phyloP scores from a whole-genome alignment of 2,797 vertebrate species.

The Phalanger gymnotis region DNA sequence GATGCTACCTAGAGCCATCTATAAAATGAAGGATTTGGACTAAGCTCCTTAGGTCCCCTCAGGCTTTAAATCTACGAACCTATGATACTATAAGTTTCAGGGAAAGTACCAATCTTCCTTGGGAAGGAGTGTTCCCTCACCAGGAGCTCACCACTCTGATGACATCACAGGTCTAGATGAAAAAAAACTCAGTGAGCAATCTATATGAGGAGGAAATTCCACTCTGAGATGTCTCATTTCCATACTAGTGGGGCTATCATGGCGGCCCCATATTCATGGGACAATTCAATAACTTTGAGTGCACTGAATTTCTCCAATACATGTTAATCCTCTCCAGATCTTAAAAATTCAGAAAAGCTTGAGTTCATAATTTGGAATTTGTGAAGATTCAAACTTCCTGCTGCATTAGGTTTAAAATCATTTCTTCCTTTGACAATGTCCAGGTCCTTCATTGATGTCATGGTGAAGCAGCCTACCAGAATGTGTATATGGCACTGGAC shows the following conservation, averaged over 20 bases:
- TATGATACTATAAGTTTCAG: too few species aligned
- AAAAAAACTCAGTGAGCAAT: not conserved
- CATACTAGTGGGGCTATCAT: not conserved
- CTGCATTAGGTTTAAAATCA: conserved; percentile 12
- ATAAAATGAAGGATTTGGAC: not conserved
- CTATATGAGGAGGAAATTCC: not conserved
- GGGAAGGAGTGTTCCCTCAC: too few species aligned
- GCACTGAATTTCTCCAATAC: conserved; percentile 6
- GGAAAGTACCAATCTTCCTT: too few species aligned
- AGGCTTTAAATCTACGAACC: not conserved
- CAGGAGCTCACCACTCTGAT: too few species aligned
- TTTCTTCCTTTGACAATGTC: conserved; percentile 16
- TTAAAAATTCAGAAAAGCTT: conserved; percentile 2
- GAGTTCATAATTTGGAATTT: conserved; percentile 2
- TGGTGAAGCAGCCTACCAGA: too few species aligned
- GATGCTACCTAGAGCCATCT: not conserved
- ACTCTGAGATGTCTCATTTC: too few species aligned
- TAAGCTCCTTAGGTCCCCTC: not conserved
- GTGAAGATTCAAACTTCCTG: conserved; percentile 22
- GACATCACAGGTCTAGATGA: too few species aligned
- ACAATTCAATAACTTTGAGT: not conserved
- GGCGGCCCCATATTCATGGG: not conserved
- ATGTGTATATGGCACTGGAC: too few species aligned
- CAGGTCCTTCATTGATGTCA: not conserved
- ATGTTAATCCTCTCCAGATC: not conserved